Evolutionary conservation across 2,888 invertebrate genomes (phyloP), one percentile per base, ranked within the genome.

Genomic region (Callyntrura guangdongensis): DNA sequence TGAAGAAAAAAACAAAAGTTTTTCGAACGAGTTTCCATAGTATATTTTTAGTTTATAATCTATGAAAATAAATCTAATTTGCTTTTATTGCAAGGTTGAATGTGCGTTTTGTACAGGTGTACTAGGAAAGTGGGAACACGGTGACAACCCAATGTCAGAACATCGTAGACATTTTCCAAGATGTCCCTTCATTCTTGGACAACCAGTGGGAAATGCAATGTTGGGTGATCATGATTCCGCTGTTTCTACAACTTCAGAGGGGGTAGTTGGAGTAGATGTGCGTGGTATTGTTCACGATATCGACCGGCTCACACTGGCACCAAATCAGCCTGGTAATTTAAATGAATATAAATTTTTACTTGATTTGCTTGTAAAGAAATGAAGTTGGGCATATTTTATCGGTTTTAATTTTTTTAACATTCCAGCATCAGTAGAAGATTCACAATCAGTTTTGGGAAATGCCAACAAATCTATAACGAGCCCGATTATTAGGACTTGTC

Each of bases 201-300:
- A 84, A 81, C 95, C 96, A 56, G 96, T 96, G 84, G 96, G 96
- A 88, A 97, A 97, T 95, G 95, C 97, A 82, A 96, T 97, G 0
- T 91, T 96, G 0, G 95, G 94, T 47, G 84, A 92, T 56, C 94
- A 89, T 64, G 92, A 94, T 89, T 92, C 93, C 86, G 92, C 94
- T 67, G 92, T 93, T 74, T 94, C 95, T 56, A 95, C 95, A 92
- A 49, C 67, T 56, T 86, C 86, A 67, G 85, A 89, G 27, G 84
- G 77, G 67, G 85, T 64, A 59, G 85, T 64, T 45, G 92, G 92
- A 53, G 53, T 88, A 47, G 93, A 92, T 77, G 92, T 92, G 27
- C 92, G 92, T 69, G 93, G 91, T 53, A 92, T 87, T 86, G 88
- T 89, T 0, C 89, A 91, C 20, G 82, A 81, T 59, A 77, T 88